Percentiles rank a stretch among this genome's conserved stretches.
Conservation (phyloP, 2,888 invertebrate species). For the Fragum fragum region DNA sequence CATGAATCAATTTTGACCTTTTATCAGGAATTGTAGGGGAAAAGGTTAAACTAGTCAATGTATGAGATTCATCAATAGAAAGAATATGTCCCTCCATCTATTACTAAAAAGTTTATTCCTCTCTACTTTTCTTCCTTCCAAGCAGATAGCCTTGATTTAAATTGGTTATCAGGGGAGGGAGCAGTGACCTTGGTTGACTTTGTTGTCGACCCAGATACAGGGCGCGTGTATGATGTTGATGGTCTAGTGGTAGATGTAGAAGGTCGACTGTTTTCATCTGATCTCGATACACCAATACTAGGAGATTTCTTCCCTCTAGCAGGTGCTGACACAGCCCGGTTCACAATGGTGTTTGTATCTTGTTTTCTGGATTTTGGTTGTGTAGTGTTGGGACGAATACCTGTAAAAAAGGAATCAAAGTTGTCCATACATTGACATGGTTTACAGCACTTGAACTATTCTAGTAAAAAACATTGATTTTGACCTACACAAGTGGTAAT, state of each 20-base stretch:
- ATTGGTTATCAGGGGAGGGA: constrained; percentile 68
- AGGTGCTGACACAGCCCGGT: constrained; percentile 71
- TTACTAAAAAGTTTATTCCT: too few relatives aligned
- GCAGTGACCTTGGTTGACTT: constrained; percentile 63
- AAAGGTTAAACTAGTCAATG: too few relatives aligned
- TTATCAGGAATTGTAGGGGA: too few relatives aligned
- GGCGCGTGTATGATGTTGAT: constrained; percentile 62
- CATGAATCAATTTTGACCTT: too few relatives aligned
- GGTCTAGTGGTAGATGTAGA: constrained; percentile 65
- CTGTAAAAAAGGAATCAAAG: constrained; percentile 42
- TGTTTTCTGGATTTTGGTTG: constrained; percentile 57
- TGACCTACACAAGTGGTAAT: too few relatives aligned
- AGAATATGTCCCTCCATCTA: too few relatives aligned
- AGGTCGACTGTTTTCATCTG: constrained; percentile 67
- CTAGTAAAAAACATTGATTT: too few relatives aligned
- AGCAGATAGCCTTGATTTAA: constrained; percentile 68
- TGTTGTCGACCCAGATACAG: constrained; percentile 62
- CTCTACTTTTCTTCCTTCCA: constrained; percentile 70
- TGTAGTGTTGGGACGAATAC: constrained; percentile 67
- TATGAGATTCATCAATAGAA: too few relatives aligned
- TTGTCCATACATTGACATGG: too few relatives aligned
- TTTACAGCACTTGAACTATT: too few relatives aligned
- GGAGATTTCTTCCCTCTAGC: constrained; percentile 68
- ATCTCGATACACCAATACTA: constrained; percentile 66
- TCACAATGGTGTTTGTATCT: constrained; percentile 40